A percentile compares a stretch with the other conserved stretches of the same genome.
Evolutionary conservation across 1,140 invertebrate genomes (phyloP).

Genomic region (Halesus radiatus): DNA sequence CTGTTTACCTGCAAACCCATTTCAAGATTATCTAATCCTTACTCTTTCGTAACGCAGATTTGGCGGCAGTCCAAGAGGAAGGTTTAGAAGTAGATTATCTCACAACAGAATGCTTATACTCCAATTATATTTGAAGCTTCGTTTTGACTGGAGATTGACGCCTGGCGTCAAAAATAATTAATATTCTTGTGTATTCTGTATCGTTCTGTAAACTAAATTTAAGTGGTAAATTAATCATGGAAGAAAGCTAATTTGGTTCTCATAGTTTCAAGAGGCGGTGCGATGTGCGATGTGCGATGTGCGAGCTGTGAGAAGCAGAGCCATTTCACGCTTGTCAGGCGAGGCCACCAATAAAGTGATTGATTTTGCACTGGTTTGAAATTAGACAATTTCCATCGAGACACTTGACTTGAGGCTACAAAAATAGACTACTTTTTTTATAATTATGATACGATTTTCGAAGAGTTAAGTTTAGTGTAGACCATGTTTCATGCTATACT

Average conservation of each 20-base stretch:
- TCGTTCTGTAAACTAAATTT: not conserved
- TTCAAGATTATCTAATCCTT: too few relatives aligned
- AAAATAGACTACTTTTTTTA: too few relatives aligned
- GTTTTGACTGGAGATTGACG: conserved; percentile 4
- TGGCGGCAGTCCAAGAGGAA: conserved; percentile 2
- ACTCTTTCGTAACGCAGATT: not conserved
- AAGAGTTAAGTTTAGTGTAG: too few relatives aligned
- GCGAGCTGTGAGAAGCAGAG: too few relatives aligned
- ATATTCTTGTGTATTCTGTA: not conserved
- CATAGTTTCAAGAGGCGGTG: too few relatives aligned
- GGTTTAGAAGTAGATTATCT: conserved; percentile 19
- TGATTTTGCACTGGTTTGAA: not conserved
- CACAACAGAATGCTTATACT: conserved; percentile 4
- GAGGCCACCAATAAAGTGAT: conserved; percentile 8
- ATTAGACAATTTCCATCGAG: conserved; percentile 21
- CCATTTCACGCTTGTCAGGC: too few relatives aligned
- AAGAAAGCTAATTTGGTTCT: too few relatives aligned
- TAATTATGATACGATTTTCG: too few relatives aligned
- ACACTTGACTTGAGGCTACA: not conserved
- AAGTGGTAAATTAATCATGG: too few relatives aligned
- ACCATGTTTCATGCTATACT: too few relatives aligned
- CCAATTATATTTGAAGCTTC: not conserved
- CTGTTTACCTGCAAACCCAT: not conserved
- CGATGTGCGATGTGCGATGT: too few relatives aligned
- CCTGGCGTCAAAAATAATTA: not conserved